phyloP scores from a whole-genome alignment of 2,113 vertebrate species.

The Hirundichthys speculiger region DNA sequence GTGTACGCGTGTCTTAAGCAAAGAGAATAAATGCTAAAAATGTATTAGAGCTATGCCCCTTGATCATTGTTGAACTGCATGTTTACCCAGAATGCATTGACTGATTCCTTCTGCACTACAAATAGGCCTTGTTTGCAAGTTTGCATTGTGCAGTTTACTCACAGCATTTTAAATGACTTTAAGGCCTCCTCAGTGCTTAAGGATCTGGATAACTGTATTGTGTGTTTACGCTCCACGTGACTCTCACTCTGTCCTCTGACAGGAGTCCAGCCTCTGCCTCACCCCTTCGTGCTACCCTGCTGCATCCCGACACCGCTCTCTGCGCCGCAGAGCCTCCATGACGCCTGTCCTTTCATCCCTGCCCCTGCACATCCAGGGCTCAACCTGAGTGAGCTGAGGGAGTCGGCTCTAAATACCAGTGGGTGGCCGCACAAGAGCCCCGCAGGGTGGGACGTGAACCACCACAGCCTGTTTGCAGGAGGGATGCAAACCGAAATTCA shows the following conservation, averaged over 20 bases:
- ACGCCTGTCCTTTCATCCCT: conserved; percentile 53
- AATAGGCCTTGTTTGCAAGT: too few relatives aligned
- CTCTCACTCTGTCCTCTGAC: conserved; percentile 39
- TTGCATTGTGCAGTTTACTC: too few relatives aligned
- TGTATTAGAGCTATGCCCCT: too few relatives aligned
- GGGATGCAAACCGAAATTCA: conserved; percentile 24
- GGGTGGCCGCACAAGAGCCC: conserved; percentile 52
- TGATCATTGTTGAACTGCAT: too few relatives aligned
- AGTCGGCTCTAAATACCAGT: conserved; percentile 18
- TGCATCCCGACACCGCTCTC: conserved; percentile 70
- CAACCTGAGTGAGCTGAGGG: conserved; percentile 46
- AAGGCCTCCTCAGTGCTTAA: not conserved
- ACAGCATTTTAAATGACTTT: not conserved
- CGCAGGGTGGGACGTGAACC: conserved; percentile 48
- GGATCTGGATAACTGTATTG: not conserved
- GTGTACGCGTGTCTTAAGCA: too few relatives aligned
- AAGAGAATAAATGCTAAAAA: too few relatives aligned
- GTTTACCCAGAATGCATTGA: too few relatives aligned
- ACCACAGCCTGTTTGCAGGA: conserved; percentile 31
- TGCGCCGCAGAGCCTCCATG: conserved; percentile 41
- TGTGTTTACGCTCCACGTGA: conserved; percentile 1
- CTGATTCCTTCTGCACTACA: too few relatives aligned
- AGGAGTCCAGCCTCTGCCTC: conserved; percentile 57
- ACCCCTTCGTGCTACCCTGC: conserved; percentile 71
- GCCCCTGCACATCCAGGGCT: conserved; percentile 35